Conservation (phyloP, 2,113 vertebrate genomes). For the Euleptes europaea region DNA sequence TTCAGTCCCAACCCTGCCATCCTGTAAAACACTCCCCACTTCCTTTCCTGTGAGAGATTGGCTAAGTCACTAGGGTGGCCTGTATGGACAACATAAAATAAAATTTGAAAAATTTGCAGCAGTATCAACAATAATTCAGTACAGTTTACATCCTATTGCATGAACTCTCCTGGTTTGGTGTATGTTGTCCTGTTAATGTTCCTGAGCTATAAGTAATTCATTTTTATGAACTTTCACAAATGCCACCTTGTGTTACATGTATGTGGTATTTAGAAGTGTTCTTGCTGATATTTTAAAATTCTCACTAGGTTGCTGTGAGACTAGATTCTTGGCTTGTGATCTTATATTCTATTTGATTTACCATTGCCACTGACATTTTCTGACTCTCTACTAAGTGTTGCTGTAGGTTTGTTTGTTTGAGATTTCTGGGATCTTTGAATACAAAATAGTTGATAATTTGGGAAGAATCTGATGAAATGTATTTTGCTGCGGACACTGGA, state of each 20-base stretch:
- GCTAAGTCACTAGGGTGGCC: no score
- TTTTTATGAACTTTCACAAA: neutral
- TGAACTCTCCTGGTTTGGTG: neutral
- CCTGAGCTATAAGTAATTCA: neutral
- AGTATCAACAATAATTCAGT: neutral
- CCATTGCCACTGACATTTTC: neutral
- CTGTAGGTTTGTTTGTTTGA: constrained; percentile 12
- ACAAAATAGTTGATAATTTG: neutral
- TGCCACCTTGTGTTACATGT: neutral
- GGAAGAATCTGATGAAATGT: neutral
- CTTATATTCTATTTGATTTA: neutral
- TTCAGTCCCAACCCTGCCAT: no score
- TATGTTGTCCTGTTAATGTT: neutral
- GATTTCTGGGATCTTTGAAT: constrained; percentile 14
- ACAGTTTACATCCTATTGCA: neutral
- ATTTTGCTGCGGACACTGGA: neutral
- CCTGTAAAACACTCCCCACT: no score
- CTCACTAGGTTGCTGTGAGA: neutral
- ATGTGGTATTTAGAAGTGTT: neutral
- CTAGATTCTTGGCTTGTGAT: neutral
- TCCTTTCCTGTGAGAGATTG: no score
- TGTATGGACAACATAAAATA: neutral
- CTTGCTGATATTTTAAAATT: neutral
- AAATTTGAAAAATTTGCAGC: neutral
- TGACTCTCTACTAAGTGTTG: neutral